Evolutionary conservation across 2,797 vertebrate species (phyloP).

Genomic region (Mionectes olivaceus): DNA sequence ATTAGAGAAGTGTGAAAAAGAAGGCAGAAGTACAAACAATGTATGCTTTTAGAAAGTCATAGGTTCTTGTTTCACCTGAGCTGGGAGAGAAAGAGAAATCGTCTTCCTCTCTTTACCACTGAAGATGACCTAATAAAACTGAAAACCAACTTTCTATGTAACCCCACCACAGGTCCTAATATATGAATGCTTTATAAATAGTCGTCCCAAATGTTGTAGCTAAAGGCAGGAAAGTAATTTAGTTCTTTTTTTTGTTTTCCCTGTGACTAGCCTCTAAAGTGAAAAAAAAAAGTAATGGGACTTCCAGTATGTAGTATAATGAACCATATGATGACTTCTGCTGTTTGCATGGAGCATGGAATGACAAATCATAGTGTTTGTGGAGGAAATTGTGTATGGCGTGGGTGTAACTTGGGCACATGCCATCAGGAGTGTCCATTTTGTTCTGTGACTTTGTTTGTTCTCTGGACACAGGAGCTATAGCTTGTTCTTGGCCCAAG

Average conservation of each 20-base stretch:
- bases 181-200: background rate
- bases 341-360: background rate
- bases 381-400: background rate
- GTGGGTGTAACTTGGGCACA: background rate
- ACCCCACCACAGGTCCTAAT: background rate
- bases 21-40: background rate
- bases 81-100: background rate
- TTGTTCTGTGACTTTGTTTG: background rate
- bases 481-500: background rate
- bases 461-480: background rate
- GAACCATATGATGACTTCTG: background rate
- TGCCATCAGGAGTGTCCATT: background rate
- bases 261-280: background rate
- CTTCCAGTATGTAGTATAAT: background rate
- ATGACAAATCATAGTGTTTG: background rate
- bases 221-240: background rate
- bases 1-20: background rate
- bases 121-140: background rate
- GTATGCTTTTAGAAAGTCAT: background rate
- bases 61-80: background rate
- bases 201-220: background rate
- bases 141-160: background rate
- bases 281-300: background rate
- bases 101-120: background rate
- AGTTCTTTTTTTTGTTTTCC: background rate